Evolutionary conservation across 2,797 vertebrate species (phyloP), one percentile per base, ranked within the genome.

Genomic region (Poeciliopsis paucimaculata): DNA sequence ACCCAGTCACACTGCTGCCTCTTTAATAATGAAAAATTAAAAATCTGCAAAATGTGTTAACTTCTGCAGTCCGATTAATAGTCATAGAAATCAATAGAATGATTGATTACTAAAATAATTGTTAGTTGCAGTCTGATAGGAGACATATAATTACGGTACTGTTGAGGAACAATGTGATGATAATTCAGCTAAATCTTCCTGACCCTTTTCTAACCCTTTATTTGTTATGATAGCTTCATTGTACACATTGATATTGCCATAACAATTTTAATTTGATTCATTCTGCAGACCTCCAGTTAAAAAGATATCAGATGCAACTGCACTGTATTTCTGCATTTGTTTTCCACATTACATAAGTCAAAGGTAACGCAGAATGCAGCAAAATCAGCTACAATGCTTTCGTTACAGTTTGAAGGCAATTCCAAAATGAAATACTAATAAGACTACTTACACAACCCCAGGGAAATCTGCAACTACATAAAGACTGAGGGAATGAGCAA

Each of bases 401-500:
- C 3, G 23, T 28, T 16, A 41, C 39, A 26, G 4, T 41, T 39
- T 41, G 36, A 64, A 64, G 64, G 18, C 41, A 2, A 43, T 28
- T n/a, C 26, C 12, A 45, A 71, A 15, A n/a, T 8, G 13, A 45
- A 71, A 45, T 15, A 45, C 23, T 15, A 71, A 71, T n/a, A 7
- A 15, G 6, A 45, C n/a, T 45, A 71, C 45, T 71, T 45, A 71
- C 41, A 45, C 41, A 28, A 26, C 41, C 41, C 13, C 11, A 45
- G 41, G 13, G 28, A 45, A 71, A 71, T 11, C 39, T 70, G 39
- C 39, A 13, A 70, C 36, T 41, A 70, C 10, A 88, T 66, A 77
- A 82, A 77, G 49, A 84, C 75, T 60, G 75, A 75, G 43, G 53
- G 87, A 91, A 85, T 79, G 79, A 70, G 79, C 57, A 20, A 86